A percentile compares a stretch with the other conserved stretches of the same genome.
Evolutionary conservation across 2,888 invertebrate genomes (phyloP).

Genomic region (Athalia circularis): DNA sequence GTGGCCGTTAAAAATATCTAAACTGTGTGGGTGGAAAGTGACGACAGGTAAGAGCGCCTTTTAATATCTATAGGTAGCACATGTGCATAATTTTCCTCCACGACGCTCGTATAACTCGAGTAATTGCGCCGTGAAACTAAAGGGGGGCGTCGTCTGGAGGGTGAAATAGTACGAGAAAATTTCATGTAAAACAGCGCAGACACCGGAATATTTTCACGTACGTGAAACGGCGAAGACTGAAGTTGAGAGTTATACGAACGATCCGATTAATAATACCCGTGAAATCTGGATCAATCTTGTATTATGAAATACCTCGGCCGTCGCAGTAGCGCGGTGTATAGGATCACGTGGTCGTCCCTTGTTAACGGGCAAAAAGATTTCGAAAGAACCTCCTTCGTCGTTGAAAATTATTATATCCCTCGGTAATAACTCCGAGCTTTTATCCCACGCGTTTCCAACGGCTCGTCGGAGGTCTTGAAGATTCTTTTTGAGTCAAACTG

Average conservation of each 20-base stretch:
- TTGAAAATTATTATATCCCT: slow-evolving; percentile 32
- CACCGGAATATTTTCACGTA: no score
- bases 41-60: slow-evolving; percentile 22
- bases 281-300: no score
- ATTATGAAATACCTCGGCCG: no score
- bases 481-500: not conserved
- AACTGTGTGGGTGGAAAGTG: slow-evolving; percentile 8
- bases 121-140: no score
- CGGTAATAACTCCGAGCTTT: slow-evolving; percentile 29
- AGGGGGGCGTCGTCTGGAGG: no score
- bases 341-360: slow-evolving; percentile 13
- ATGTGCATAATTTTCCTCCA: no score
- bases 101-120: no score
- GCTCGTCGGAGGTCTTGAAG: slow-evolving; percentile 7
- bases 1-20: slow-evolving; percentile 30
- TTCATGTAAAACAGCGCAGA: no score
- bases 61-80: not conserved
- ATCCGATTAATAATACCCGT: no score
- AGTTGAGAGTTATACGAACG: no score
- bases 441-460: slow-evolving; percentile 21
- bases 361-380: slow-evolving; percentile 10
- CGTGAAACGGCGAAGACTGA: no score
- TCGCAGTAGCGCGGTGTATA: not conserved
- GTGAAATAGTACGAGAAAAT: no score
- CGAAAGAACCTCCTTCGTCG: slow-evolving; percentile 1